Conservation (phyloP, 2,888 invertebrate species). For the Idaea aversata region DNA sequence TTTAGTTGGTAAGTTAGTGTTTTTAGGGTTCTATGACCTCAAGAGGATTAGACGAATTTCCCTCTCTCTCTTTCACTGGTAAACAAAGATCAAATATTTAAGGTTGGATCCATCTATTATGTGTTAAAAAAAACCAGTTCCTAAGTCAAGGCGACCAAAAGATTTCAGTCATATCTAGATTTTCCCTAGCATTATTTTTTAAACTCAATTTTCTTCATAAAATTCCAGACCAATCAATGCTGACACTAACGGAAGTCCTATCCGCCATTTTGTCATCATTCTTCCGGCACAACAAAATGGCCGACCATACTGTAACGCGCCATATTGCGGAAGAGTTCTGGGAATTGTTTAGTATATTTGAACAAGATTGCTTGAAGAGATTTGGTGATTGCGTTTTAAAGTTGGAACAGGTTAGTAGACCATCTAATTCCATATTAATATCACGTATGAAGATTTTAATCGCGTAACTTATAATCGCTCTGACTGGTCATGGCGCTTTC, state of each 20-base stretch:
- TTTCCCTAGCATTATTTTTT: neutral
- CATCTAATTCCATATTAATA: neutral
- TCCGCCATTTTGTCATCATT: slow-evolving; percentile 64
- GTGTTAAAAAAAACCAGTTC: no score
- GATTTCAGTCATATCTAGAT: no score
- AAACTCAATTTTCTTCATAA: slow-evolving; percentile 3
- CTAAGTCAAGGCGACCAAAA: no score
- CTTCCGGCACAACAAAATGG: slow-evolving; percentile 66
- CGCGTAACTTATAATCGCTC: no score
- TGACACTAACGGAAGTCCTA: slow-evolving; percentile 58
- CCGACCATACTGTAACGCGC: slow-evolving; percentile 67
- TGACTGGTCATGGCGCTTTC: no score
- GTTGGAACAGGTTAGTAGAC: slow-evolving; percentile 28
- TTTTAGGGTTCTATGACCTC: neutral
- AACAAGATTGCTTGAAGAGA: slow-evolving; percentile 52
- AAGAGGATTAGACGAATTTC: no score
- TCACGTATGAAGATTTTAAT: neutral
- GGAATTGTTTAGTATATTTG: slow-evolving; percentile 52
- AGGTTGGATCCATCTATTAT: no score
- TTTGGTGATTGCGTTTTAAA: slow-evolving; percentile 58
- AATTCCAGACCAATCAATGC: slow-evolving; percentile 64
- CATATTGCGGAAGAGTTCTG: slow-evolving; percentile 68
- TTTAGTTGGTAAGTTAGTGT: slow-evolving; percentile 58
- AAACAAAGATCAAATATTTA: no score
- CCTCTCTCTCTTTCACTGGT: no score